Evolutionary conservation across 2,113 vertebrate genomes (phyloP), one percentile per base, ranked within the genome.

Genomic region (Myiozetetes cayanensis): DNA sequence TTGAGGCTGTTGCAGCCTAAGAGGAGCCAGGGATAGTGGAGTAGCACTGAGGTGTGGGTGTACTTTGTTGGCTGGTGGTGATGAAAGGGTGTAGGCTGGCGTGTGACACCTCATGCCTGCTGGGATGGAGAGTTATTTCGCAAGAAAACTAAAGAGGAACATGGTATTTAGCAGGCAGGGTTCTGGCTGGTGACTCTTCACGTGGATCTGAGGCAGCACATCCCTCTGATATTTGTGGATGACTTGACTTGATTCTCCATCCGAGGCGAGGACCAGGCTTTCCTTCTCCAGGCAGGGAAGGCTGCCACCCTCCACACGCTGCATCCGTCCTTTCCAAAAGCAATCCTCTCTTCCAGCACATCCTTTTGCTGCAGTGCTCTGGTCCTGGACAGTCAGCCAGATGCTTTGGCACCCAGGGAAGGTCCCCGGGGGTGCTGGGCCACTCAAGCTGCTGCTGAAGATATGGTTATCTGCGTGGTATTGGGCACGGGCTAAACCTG

Each of bases 391-490:
- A 86, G 50, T 50, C 50, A 83, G 82, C 56, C 50, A 83, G 82
- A 74, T 63, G 78, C 85, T 84, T 63, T 95, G 94, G 93, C 91
- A 93, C n/a, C 31, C 10, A 39, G 81, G 49, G 52, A 16, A 8
- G 43, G 43, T 90, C 90, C 82, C 75, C 0, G 8, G 43, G 73
- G 85, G 30, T 53, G 52, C 47, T 0, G 27, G 79, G 65, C 39
- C 4, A 7, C 62, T 80, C 90, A 74, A 95, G 90, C 93, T 97
- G 96, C 75, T 90, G 82, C 75, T 88, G 72, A 12, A 94, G 95
- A 96, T 96, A 95, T 0, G 39, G 80, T 89, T 96, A 95, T 96
- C 95, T 87, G 72, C 3, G 12, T 70, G 63, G 44, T 49, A 47
- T 6, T 56, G 91, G 85, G 44, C 52, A 18, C 0, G 1, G 47